Base-by-base conservation (phyloP, 35 echinoderm and acorn worm species). In the Heliocidaris tuberculata region DNA sequence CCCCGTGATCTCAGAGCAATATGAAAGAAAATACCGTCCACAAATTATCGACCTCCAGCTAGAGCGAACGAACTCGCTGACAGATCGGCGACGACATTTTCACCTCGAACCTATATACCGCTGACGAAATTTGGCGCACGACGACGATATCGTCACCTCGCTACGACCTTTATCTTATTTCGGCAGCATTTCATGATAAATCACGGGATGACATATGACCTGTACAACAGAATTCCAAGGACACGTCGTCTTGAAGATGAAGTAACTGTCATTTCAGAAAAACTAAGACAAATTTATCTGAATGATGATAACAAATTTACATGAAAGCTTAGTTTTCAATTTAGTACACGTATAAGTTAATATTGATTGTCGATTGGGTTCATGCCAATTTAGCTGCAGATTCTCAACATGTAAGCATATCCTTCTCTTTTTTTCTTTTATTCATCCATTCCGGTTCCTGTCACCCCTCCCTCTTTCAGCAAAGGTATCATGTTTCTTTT, bases 31-130 rank as follows among this genome's bases (percentile, higher is more conserved):
- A 89, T 89, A 89, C 87, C 47, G 31, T 78, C 47, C 31, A 42
- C 87, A 48, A 89, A 89, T 89, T 89, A 89, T 89, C 31, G 31
- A 89, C 87, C 87, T 42, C 87, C 31, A 89, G 87, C 87, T 42
- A 32, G 31, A 11, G 31, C 31, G 47, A 89, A 13, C 47, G 87
- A 89, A 89, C 31, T 48, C 87, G 87, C 47, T 89, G 87, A 89
- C 87, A 89, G 87, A 89, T 89, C 17, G 31, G 31, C 87, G 87
- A 78, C 47, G 87, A 89, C 47, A 89, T 48, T 42, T 89, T 89
- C 87, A 89, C 87, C 87, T 48, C 87, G 31, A 78, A 78, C 65
- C 65, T 78, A 78, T 78, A 78, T 78, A 78, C 65, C 27, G 65
- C 65, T 78, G 65, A 78, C 65, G 65, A 78, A 78, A 78, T 78